These are phyloP conservation scores for Harmothoe impar DNA, from an alignment of 2,888 invertebrate genomes.

Conservation along the genomic window DNA sequence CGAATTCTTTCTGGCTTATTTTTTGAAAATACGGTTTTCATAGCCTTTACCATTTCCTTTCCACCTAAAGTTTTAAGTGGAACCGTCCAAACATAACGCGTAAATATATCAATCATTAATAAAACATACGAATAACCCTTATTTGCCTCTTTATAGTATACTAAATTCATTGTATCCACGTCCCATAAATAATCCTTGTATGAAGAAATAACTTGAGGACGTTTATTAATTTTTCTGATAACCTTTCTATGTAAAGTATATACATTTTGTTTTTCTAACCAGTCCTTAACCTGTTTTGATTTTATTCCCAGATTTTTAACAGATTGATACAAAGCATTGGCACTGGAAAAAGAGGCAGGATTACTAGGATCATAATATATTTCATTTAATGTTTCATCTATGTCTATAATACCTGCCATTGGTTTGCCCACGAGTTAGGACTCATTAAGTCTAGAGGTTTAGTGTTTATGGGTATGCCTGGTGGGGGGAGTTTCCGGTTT, in stretches of 20 bases:
- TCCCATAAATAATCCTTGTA: neutral
- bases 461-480: neutral
- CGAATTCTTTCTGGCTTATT: neutral
- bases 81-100: neutral
- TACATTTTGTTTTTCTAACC: neutral
- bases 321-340: no score
- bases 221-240: neutral
- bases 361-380: no score
- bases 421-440: neutral
- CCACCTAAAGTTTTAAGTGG: neutral
- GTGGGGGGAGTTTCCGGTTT: neutral
- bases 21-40: neutral
- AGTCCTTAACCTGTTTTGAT: neutral
- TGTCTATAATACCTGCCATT: no score
- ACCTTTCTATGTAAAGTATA: conserved; percentile 1
- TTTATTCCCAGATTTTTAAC: no score
- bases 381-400: no score
- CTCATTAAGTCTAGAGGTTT: neutral
- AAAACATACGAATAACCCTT: neutral
- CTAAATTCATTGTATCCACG: neutral
- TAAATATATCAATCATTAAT: neutral
- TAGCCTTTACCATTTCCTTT: neutral
- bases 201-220: neutral
- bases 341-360: no score
- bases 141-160: neutral